These are phyloP conservation scores for Bicyclus anynana DNA, from an alignment of 1,140 invertebrate species.

Conservation along the genomic window DNA sequence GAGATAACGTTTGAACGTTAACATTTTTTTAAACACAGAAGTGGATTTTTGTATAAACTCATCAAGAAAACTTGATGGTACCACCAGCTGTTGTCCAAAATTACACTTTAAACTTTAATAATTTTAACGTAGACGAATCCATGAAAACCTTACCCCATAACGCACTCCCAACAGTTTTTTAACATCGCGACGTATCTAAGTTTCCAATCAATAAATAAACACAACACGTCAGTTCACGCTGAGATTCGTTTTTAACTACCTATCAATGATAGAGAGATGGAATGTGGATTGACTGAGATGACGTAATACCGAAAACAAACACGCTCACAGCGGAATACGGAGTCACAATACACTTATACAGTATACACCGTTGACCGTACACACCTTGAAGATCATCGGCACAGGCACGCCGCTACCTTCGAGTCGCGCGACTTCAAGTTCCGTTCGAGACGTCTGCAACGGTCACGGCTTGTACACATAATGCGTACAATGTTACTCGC, in stretches of 20 bases:
- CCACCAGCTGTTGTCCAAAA: too few species aligned
- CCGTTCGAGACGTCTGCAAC: background rate
- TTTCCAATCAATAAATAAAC: constrained; percentile 16
- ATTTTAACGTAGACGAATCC: too few species aligned
- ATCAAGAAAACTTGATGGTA: too few species aligned
- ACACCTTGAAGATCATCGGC: constrained; percentile 41
- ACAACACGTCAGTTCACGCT: constrained; percentile 21
- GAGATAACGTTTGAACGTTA: too few species aligned
- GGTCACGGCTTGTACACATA: background rate
- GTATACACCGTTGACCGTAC: constrained; percentile 22
- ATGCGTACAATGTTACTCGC: background rate
- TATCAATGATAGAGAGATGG: constrained; percentile 37
- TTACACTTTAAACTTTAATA: too few species aligned
- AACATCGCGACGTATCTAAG: constrained; percentile 42
- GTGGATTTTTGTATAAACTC: too few species aligned
- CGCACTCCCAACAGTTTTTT: constrained; percentile 64
- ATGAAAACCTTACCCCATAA: constrained; percentile 32
- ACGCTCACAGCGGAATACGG: constrained; percentile 27
- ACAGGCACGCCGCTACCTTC: constrained; percentile 16
- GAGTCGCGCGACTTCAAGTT: background rate
- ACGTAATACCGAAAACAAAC: constrained; percentile 69
- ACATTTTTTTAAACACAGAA: too few species aligned
- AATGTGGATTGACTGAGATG: constrained; percentile 45
- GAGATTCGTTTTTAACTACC: constrained; percentile 26
- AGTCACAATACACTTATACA: constrained; percentile 9